Evolutionary conservation across 2,797 vertebrate species (phyloP), one percentile per base, ranked within the genome.

Genomic region (Myotis planiceps): DNA sequence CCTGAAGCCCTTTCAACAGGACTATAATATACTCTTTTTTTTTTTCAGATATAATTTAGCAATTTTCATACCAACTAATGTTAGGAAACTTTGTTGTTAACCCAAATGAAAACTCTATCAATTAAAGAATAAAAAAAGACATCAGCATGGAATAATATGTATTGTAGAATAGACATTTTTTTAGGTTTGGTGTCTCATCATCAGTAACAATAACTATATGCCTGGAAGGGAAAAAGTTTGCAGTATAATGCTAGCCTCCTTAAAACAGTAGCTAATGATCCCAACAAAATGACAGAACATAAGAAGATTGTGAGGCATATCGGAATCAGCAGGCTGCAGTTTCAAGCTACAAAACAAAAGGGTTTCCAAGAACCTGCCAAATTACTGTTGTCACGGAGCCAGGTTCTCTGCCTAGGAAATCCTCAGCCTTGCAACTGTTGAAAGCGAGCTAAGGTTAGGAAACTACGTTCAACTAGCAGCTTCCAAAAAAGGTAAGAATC

Each of bases 361-460:
- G 91, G 88, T 94, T 97, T 97, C 83, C 25, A 72, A 89, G 94
- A 96, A 81, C 86, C 83, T 96, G 94, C 63, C 94, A 96, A 95
- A 95, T 90, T 96, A 87, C 45, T 68, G 27, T 55, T 94, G 92
- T 92, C 95, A 90, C 72, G 39, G 74, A 94, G 71, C 63, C 88
- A 92, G 82, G 58, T 53, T 58, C 49, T 51, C 80, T 74, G 79
- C 27, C 82, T 95, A 93, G 79, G 60, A 96, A 93, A 93, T 72
- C 47, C 55, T 79, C 66, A 49, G 51, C 69, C 75, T 87, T 87
- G 12, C 42, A 81, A 47, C 80, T 34, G 47, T 7, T 75, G 75
- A 89, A 89, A 94, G 68, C 49, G 55, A 85, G 71, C 18, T 34
- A 92, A 29, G 23, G 19, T 88, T 74, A 95, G 80, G 49, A 60